A percentile compares a stretch with the other conserved stretches of the same genome.
Evolutionary conservation across 2,797 vertebrate species (phyloP).

Genomic region (Smutsia gigantea): DNA sequence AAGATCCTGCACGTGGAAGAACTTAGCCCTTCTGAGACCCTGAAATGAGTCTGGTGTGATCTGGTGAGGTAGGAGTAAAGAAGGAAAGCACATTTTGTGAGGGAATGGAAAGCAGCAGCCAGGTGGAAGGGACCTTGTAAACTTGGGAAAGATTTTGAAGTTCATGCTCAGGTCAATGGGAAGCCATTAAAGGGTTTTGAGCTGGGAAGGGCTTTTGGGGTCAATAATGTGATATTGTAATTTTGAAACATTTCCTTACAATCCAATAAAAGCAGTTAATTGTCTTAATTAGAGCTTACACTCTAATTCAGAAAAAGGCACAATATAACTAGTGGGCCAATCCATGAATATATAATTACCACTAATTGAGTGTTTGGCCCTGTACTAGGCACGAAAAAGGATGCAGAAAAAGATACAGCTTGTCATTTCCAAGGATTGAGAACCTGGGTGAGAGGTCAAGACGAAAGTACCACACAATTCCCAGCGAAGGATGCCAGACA

Average conservation of each 20-base stretch:
- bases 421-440: not conserved
- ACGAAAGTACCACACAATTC: accelerated
- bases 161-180: slow-evolving; percentile 21
- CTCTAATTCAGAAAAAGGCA: slow-evolving; percentile 45
- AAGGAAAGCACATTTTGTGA: not conserved
- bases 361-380: not conserved
- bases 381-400: not conserved
- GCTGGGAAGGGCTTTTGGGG: slow-evolving; percentile 50
- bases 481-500: not conserved
- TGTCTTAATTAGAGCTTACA: slow-evolving; percentile 68
- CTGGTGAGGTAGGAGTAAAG: not conserved
- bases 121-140: not conserved
- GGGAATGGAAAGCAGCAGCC: not conserved
- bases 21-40: not conserved
- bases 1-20: not conserved
- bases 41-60: not conserved
- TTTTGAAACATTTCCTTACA: slow-evolving; percentile 70
- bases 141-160: not conserved
- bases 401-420: not conserved
- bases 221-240: slow-evolving; percentile 64
- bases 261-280: slow-evolving; percentile 71
- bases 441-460: not conserved
- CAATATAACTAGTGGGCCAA: not conserved
- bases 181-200: slow-evolving; percentile 31
- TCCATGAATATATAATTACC: not conserved